Base-by-base conservation (phyloP, 2,113 vertebrate genomes). In the Anseranas semipalmata region DNA sequence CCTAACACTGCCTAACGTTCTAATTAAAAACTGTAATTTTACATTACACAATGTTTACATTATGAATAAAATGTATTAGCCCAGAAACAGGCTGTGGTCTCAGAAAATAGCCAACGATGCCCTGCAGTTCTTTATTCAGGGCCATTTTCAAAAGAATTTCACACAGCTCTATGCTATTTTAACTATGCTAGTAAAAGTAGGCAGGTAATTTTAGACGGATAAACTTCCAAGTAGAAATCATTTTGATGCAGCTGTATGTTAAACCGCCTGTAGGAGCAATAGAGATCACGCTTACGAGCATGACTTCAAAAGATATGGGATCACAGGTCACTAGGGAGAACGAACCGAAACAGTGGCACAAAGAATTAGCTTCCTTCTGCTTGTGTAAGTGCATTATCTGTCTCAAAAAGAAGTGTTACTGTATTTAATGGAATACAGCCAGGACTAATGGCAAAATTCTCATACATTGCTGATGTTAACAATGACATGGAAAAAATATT, bases 261-360 rank as follows among this genome's bases (percentile, higher is more conserved):
- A 73, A 81, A 55, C 16, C 60, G 46, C 28, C 28, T 10, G 55
- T 1, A 73, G 14, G 43, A 52, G 10, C 12, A 87, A 86, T 19
- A 46, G 15, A 65, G 33, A 16, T 78, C 39, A n/a, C 21, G 17
- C 48, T 68, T 59, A 71, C 1, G 0, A 73, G 18, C 15, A 15
- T 16, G n/a, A 48, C 16, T 84, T 84, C 56, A 0, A 68, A 52
- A 82, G 62, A 58, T 9, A 62, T 0, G 0, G 37, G 14, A 48
- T 33, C 48, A 87, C 24, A 50, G 22, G 20, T 35, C 33, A 35
- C 45, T 78, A 75, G 9, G 7, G 10, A 92, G 19, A 92, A 89
- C 15, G 5, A 91, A 76, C 27, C 63, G 28, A 37, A 77, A 50
- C 7, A 70, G 32, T 7, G 59, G 68, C 48, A 77, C 48, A 59